Conservation (phyloP, 1,140 invertebrate species). For the Drosophila azteca region DNA sequence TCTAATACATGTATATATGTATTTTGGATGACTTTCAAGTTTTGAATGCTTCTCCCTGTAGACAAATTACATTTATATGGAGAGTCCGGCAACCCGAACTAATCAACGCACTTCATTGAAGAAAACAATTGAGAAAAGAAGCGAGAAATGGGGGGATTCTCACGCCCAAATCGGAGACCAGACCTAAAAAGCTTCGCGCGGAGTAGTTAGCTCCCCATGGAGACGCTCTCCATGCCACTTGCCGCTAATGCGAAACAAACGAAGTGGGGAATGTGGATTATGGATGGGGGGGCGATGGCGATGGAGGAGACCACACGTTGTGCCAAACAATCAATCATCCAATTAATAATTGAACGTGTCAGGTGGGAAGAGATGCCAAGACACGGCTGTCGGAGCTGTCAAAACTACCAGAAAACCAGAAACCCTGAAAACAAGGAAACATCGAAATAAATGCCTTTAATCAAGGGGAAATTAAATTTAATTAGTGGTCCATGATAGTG, state of each 20-base stretch:
- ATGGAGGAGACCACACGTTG: constrained; percentile 59
- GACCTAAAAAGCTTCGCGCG: constrained; percentile 39
- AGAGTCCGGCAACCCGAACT: constrained; percentile 24
- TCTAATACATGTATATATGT: too few species aligned
- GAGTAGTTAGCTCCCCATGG: constrained; percentile 56
- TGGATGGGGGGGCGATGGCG: neutral
- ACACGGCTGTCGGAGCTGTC: constrained; percentile 19
- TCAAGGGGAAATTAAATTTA: constrained; percentile 71
- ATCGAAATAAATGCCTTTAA: constrained; percentile 61
- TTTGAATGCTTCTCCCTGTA: neutral
- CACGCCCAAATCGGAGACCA: constrained; percentile 16
- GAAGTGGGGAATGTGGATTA: neutral
- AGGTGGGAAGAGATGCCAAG: constrained; percentile 15
- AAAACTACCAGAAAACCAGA: constrained; percentile 56
- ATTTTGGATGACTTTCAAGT: neutral
- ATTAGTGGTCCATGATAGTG: constrained; percentile 43
- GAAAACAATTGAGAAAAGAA: constrained; percentile 46
- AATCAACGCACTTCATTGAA: constrained; percentile 45
- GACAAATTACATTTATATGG: constrained; percentile 34
- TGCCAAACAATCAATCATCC: constrained; percentile 67
- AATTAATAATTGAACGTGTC: constrained; percentile 65
- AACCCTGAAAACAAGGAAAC: constrained; percentile 47
- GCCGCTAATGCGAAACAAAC: constrained; percentile 32
- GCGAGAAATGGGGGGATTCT: constrained; percentile 39
- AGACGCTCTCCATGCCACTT: constrained; percentile 45